Conservation (phyloP, 2,797 vertebrate species). For the Phoeniculus purpureus region DNA sequence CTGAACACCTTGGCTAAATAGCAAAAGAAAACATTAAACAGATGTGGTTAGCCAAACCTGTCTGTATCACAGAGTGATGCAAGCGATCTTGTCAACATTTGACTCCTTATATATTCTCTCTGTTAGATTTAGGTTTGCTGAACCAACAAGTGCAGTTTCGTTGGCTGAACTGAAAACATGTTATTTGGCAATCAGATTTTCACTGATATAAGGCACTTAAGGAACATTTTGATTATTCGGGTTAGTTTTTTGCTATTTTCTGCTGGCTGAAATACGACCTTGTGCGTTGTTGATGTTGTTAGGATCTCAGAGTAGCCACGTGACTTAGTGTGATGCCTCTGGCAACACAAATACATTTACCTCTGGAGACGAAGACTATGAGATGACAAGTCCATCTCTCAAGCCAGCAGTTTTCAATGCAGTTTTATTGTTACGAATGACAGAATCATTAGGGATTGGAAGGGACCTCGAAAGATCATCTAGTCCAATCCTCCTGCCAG, state of each 20-base stretch:
- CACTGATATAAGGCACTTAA: neutral
- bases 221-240: neutral
- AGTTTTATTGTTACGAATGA: neutral
- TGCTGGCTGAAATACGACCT: neutral
- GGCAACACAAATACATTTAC: neutral
- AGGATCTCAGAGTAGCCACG: neutral
- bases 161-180: neutral
- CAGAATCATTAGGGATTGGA: too few species aligned
- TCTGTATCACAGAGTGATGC: slow-evolving; percentile 14
- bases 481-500: too few species aligned
- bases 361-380: neutral
- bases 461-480: too few species aligned
- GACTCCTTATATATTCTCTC: neutral
- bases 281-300: slow-evolving; percentile 5
- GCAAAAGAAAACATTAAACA: neutral
- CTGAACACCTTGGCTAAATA: neutral
- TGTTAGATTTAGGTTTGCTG: neutral
- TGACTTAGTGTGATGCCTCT: slow-evolving; percentile 5
- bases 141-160: neutral
- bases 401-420: neutral
- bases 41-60: neutral
- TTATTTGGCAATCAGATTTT: neutral
- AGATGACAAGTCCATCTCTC: neutral
- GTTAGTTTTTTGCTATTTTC: neutral
- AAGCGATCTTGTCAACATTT: neutral